Evolutionary conservation across 2,888 invertebrate genomes (phyloP), one percentile per base, ranked within the genome.

Genomic region (Pecten maximus): DNA sequence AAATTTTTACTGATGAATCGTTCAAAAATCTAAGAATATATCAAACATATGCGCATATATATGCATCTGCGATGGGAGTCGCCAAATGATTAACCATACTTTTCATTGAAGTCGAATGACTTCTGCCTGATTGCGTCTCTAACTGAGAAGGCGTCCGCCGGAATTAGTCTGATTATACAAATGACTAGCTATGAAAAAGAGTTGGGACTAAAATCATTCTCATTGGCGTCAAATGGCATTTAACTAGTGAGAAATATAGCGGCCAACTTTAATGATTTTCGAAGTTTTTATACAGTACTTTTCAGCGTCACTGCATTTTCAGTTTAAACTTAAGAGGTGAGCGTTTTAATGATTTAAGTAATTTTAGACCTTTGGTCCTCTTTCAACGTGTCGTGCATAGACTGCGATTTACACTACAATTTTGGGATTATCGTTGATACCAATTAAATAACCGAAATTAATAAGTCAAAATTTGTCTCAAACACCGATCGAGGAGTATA

Each of bases 61-160:
- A 35, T 74, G 74, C 35, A 74, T 28, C 23, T 74, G 28, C 23
- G 4, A 74, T 28, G 35, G 35, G 35, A 28, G 74, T 35, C 74
- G 23, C n/a, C 28, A 0, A n/a, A 28, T 28, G 23, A 35, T 74
- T 28, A 15, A 35, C 28, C 8, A 28, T 28, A 35, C 28, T 74
- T 74, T 74, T 35, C 16, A 16, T 60, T 28, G 74, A 28, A 74
- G 74, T 74, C 74, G 74, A 74, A 0, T 74, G 74, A 74, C 74
- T 74, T 74, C 28, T 74, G 74, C 74, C 35, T 74, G 74, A 35
- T 74, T 74, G 74, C 74, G 74, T 74, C 74, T 15, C 2, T 74
- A 74, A 74, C 35, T 74, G 74, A 74, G 74, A 74, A 74, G 74
- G 74, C 74, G 74, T 74, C 74, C 74, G 74, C 28, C 74, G 74